phyloP scores from a whole-genome alignment of 2,797 vertebrate species.

The Eulemur albifrons region DNA sequence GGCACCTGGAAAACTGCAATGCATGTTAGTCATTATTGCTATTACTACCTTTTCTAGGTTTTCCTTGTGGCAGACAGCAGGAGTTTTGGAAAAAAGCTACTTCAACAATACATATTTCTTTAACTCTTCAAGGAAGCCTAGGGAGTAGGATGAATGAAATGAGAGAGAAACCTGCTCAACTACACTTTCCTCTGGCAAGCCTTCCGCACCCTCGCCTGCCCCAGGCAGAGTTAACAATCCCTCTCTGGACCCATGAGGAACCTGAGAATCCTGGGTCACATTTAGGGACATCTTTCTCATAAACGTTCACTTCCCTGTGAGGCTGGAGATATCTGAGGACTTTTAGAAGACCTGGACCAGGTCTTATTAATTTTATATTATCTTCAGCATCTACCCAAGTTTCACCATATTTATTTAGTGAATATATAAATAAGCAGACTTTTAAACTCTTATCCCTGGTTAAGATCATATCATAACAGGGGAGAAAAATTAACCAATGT shows the following conservation, averaged over 20 bases:
- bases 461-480: slow-evolving; percentile 38
- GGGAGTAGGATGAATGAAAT: background rate
- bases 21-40: background rate
- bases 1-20: background rate
- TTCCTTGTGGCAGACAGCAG: background rate
- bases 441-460: background rate
- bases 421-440: background rate
- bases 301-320: background rate
- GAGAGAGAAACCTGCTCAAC: background rate
- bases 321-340: background rate
- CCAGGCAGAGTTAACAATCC: background rate
- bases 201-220: background rate
- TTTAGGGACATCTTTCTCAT: background rate
- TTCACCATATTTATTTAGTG: slow-evolving; percentile 26
- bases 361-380: slow-evolving; percentile 29
- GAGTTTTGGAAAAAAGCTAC: background rate
- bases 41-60: background rate
- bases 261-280: background rate
- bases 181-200: background rate
- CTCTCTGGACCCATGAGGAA: background rate
- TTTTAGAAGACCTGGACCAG: background rate
- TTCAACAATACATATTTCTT: background rate
- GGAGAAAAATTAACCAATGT: background rate
- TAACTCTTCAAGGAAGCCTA: background rate
- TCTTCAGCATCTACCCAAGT: background rate